Evolutionary conservation across 2,113 vertebrate species (phyloP).

Genomic region (Nothoprocta pentlandii): DNA sequence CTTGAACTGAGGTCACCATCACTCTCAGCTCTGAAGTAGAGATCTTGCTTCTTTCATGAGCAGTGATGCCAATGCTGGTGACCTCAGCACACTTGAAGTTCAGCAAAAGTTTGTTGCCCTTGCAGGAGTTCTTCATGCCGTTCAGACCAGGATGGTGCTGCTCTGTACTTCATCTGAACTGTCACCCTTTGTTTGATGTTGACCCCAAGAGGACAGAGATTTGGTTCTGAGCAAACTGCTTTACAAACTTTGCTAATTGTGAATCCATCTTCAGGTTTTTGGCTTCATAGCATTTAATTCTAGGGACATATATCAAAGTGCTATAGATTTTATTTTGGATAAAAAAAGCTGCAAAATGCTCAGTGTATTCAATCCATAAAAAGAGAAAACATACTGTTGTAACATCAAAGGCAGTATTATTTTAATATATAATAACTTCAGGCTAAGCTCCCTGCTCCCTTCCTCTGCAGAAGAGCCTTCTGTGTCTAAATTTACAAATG

Average conservation of each 20-base stretch:
- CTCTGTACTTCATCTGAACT: not conserved
- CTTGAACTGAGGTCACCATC: not conserved
- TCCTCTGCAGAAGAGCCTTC: not conserved
- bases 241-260: not conserved
- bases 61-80: not conserved
- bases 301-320: not conserved
- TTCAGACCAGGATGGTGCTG: not conserved
- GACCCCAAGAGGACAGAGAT: not conserved
- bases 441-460: not conserved
- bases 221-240: not conserved
- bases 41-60: not conserved
- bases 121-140: not conserved
- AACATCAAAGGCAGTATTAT: not conserved
- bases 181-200: not conserved
- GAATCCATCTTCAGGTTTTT: not conserved
- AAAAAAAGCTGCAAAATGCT: not conserved
- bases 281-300: not conserved
- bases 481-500: not conserved
- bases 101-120: not conserved
- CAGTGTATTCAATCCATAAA: not conserved
- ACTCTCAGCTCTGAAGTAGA: not conserved
- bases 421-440: not conserved
- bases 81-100: not conserved
- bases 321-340: not conserved
- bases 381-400: not conserved